Evolutionary conservation across 1,140 invertebrate genomes (phyloP).

Genomic region (Tetranychus cinnabarinus): DNA sequence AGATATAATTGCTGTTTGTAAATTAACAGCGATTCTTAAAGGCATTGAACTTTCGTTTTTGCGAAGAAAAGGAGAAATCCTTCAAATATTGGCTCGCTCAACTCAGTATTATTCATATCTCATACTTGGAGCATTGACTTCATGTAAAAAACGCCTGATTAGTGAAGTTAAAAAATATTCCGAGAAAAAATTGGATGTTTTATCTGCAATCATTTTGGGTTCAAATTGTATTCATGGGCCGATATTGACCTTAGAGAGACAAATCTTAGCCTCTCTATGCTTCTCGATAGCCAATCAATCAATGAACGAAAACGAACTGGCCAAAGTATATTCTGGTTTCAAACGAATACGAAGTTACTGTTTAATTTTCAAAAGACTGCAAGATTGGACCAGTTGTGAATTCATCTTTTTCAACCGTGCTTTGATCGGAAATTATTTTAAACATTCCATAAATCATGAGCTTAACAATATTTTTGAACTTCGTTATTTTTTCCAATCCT

Average conservation of each 20-base stretch:
- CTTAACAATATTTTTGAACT: constrained; percentile 2
- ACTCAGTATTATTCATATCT: constrained; percentile 6
- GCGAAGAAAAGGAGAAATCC: neutral
- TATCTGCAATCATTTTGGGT: constrained; percentile 43
- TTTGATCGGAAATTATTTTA: constrained; percentile 4
- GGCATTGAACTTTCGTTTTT: constrained; percentile 4
- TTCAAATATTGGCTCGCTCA: neutral
- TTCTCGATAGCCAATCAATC: neutral
- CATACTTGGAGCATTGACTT: constrained; percentile 14
- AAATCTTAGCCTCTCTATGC: constrained; percentile 3
- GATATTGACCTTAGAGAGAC: constrained; percentile 3
- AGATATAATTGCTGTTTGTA: constrained; percentile 3
- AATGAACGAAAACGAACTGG: constrained; percentile 3
- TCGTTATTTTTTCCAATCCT: constrained; percentile 8
- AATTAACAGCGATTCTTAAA: constrained; percentile 8
- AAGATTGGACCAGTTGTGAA: constrained; percentile 3
- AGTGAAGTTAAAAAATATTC: constrained; percentile 32
- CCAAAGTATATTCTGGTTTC: neutral
- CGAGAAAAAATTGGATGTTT: constrained; percentile 34
- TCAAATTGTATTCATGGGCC: constrained; percentile 45
- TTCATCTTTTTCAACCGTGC: constrained; percentile 8
- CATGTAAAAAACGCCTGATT: constrained; percentile 23
- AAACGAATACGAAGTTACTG: neutral
- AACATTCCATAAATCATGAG: neutral
- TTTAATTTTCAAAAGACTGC: constrained; percentile 1